phyloP scores from a whole-genome alignment of 2,888 invertebrate species.

The Trichacis sp. region DNA sequence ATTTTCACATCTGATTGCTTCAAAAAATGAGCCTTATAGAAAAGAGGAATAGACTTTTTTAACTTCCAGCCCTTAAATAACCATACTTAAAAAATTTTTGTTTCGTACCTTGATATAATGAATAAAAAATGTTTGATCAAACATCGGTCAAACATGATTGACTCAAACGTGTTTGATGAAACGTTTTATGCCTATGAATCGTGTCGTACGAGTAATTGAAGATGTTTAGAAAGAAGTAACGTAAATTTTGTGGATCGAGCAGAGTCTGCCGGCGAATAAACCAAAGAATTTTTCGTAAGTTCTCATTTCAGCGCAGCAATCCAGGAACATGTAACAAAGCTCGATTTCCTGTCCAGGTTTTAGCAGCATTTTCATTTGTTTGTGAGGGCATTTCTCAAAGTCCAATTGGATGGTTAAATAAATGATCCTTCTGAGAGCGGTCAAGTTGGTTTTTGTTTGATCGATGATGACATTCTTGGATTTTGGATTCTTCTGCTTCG shows the following conservation, averaged over 20 bases:
- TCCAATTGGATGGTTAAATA: slow-evolving; percentile 99
- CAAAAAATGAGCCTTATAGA: no score
- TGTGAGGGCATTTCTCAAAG: slow-evolving; percentile 99
- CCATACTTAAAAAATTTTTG: no score
- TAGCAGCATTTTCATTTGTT: slow-evolving; percentile 95
- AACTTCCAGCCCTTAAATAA: no score
- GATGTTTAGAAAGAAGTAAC: slow-evolving; percentile 92
- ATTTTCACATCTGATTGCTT: no score
- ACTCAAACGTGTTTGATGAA: no score
- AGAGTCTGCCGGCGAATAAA: slow-evolving; percentile 86
- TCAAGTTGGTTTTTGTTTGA: slow-evolving; percentile 95
- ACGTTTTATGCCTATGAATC: slow-evolving; percentile 90
- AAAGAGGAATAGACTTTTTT: no score
- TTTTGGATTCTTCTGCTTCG: slow-evolving; percentile 74
- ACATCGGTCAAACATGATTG: no score
- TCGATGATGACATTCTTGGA: slow-evolving; percentile 87
- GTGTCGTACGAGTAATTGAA: slow-evolving; percentile 96
- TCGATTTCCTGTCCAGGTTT: slow-evolving; percentile 98
- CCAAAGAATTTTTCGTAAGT: slow-evolving; percentile 99
- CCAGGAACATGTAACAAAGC: slow-evolving; percentile 97
- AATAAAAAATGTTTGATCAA: no score
- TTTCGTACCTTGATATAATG: no score
- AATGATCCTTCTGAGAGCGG: slow-evolving; percentile 92
- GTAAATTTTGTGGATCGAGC: slow-evolving; percentile 92
- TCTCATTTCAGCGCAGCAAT: slow-evolving; percentile 98